Percentiles rank a stretch among this genome's conserved stretches.
Conservation (phyloP, 2,797 vertebrate species). For the Xenentodon cancila region DNA sequence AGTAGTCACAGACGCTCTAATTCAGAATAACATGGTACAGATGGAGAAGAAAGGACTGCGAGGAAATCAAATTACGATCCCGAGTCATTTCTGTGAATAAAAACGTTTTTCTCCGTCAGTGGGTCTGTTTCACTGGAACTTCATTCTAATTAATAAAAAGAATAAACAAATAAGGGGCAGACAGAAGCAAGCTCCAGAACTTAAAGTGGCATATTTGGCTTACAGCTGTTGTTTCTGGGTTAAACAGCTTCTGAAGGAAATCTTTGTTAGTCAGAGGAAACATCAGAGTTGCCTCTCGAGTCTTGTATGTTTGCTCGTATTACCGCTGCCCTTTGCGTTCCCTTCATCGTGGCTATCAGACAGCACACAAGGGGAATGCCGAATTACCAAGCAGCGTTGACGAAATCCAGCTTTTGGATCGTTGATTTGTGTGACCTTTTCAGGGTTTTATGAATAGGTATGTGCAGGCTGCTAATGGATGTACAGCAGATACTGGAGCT, state of each 20-base stretch:
- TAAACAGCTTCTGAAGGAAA: conserved; percentile 21
- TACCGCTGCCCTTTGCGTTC: conserved; percentile 18
- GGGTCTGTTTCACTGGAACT: conserved; percentile 33
- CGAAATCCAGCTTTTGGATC: conserved; percentile 47
- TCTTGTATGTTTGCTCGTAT: conserved; percentile 22
- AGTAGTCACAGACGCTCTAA: background rate
- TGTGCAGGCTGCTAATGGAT: conserved; percentile 62
- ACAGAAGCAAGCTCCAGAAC: conserved; percentile 45
- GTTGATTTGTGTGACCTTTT: conserved; percentile 75
- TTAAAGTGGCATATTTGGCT: conserved; percentile 50
- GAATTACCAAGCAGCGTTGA: conserved; percentile 51
- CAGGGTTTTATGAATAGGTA: conserved; percentile 36
- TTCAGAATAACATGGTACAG: background rate
- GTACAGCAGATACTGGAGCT: conserved; percentile 41
- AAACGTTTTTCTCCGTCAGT: conserved; percentile 44
- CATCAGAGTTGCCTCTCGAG: background rate
- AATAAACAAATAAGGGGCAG: conserved; percentile 5
- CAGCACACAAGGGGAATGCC: conserved; percentile 40
- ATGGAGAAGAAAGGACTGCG: conserved; percentile 18
- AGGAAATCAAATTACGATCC: conserved; percentile 31
- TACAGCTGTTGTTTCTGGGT: conserved; percentile 36
- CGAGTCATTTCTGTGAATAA: conserved; percentile 45
- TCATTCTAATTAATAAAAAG: conserved; percentile 35
- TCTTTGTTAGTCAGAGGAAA: conserved; percentile 13
- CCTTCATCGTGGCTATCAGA: conserved; percentile 22